Evolutionary conservation across 2,888 invertebrate species (phyloP).

Genomic region (Eupithecia exiguata): DNA sequence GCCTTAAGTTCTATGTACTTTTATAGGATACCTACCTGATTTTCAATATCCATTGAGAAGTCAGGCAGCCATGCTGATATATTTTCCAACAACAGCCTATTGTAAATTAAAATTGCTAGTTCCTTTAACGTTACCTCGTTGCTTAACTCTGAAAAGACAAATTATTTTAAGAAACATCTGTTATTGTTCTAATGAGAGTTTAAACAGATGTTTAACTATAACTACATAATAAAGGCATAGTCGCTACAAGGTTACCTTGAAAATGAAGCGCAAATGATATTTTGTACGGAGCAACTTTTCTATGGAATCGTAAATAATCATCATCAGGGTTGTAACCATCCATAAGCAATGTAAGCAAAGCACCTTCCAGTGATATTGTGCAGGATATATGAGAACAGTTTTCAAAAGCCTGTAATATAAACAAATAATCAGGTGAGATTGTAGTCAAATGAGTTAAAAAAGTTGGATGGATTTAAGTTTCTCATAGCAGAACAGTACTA

Average conservation of each 20-base stretch:
- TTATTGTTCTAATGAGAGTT: background rate
- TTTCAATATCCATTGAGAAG: slow-evolving; percentile 54
- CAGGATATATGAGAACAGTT: slow-evolving; percentile 68
- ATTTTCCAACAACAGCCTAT: slow-evolving; percentile 57
- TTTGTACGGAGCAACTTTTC: slow-evolving; percentile 90
- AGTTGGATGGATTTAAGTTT: too few relatives aligned
- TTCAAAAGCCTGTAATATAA: slow-evolving; percentile 48
- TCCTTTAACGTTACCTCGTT: slow-evolving; percentile 54
- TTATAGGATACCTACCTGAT: slow-evolving; percentile 27
- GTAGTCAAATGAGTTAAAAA: too few relatives aligned
- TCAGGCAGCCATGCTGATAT: slow-evolving; percentile 68
- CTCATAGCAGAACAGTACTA: background rate
- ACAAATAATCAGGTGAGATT: too few relatives aligned
- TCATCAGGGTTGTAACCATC: slow-evolving; percentile 83
- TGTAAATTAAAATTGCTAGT: slow-evolving; percentile 60
- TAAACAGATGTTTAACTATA: slow-evolving; percentile 15
- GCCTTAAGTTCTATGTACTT: background rate
- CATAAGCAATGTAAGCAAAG: slow-evolving; percentile 81
- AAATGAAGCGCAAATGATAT: slow-evolving; percentile 85
- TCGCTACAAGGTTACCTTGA: slow-evolving; percentile 56
- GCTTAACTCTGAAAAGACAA: slow-evolving; percentile 51
- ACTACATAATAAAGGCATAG: background rate
- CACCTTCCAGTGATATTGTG: slow-evolving; percentile 76
- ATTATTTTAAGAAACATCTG: slow-evolving; percentile 18
- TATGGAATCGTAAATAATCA: slow-evolving; percentile 85